Evolutionary conservation across 2,888 invertebrate genomes (phyloP).

Genomic region (Nasonovia ribisnigri): DNA sequence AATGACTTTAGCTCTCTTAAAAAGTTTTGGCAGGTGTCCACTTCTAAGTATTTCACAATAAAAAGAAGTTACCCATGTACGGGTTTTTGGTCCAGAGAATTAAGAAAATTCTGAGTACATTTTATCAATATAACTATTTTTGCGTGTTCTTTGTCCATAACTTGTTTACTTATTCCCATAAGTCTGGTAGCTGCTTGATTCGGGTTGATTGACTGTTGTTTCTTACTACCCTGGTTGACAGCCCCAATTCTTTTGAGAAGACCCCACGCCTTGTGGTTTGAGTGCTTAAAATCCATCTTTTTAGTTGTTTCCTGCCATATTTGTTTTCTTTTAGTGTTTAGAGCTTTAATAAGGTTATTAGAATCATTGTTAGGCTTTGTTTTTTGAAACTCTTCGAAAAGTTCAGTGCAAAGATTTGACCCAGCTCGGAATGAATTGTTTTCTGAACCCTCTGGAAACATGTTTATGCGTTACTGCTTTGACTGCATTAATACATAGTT

Average conservation of each 20-base stretch:
- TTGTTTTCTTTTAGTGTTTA: constrained; percentile 27
- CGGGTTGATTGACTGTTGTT: background rate
- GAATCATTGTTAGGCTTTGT: background rate
- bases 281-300: constrained; percentile 46
- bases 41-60: constrained; percentile 20
- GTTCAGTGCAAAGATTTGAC: background rate
- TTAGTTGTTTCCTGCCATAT: constrained; percentile 28
- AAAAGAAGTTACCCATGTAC: constrained; percentile 47
- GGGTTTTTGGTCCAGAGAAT: constrained; percentile 30
- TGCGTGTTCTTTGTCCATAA: background rate
- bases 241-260: constrained; percentile 7
- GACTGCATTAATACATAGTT: too few species aligned
- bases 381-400: constrained; percentile 39
- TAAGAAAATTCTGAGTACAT: constrained; percentile 34
- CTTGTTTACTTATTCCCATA: background rate
- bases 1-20: constrained; percentile 51
- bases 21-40: background rate
- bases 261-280: constrained; percentile 29
- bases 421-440: background rate
- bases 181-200: background rate
- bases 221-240: background rate
- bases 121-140: background rate
- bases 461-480: too few species aligned
- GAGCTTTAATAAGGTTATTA: background rate
- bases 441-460: constrained; percentile 5